phyloP scores from a whole-genome alignment of 1,140 invertebrate genomes.

The Amyelois transitella region DNA sequence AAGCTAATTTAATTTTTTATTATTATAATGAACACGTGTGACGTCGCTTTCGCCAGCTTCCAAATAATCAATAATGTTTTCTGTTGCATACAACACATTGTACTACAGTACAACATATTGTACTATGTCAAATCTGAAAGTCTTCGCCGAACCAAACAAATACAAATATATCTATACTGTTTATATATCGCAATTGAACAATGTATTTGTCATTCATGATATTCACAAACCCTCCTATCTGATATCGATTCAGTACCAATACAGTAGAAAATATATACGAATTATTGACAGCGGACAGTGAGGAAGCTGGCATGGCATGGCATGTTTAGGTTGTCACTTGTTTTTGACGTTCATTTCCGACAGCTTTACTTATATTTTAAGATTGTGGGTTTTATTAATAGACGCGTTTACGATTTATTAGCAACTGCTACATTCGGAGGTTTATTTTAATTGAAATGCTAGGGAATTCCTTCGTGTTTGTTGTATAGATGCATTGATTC shows the following conservation, averaged over 20 bases:
- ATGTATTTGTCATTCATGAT: too few species aligned
- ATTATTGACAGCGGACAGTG: not conserved
- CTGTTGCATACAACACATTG: too few species aligned
- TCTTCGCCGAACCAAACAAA: too few species aligned
- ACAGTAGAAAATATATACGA: not conserved
- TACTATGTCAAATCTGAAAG: too few species aligned
- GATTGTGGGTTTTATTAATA: constrained; percentile 23
- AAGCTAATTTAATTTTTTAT: too few species aligned
- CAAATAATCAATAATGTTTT: too few species aligned
- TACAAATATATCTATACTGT: too few species aligned
- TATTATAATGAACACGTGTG: too few species aligned
- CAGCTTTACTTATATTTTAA: constrained; percentile 64
- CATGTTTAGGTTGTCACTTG: not conserved
- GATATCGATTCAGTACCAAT: not conserved
- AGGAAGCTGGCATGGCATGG: not conserved
- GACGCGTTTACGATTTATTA: constrained; percentile 13
- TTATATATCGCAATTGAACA: too few species aligned
- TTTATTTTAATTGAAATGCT: constrained; percentile 19
- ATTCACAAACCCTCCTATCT: too few species aligned
- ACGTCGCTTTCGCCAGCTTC: too few species aligned
- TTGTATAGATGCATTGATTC: constrained; percentile 58
- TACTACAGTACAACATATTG: too few species aligned
- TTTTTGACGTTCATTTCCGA: constrained; percentile 29
- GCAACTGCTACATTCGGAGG: constrained; percentile 7
- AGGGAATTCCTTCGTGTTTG: constrained; percentile 26